Conservation (phyloP, 2,888 invertebrate genomes). For the Sphecodes monilicornis region DNA sequence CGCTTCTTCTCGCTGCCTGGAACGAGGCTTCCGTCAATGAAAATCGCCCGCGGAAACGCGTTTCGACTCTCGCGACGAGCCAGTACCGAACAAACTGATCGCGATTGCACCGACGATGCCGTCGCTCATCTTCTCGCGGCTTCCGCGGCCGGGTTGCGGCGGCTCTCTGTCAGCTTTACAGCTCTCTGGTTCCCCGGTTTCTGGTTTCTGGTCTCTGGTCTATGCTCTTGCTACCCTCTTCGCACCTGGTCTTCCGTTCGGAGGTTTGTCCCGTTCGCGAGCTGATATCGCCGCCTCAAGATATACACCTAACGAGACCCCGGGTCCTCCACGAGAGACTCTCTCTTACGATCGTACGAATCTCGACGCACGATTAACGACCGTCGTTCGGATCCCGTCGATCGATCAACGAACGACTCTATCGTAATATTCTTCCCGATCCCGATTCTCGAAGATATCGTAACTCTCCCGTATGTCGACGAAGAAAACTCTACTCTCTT, state of each 20-base stretch:
- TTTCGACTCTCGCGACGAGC: constrained; percentile 16
- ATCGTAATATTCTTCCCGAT: not conserved
- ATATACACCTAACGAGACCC: not conserved
- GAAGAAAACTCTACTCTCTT: not conserved
- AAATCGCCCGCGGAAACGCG: constrained; percentile 42
- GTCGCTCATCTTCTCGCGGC: constrained; percentile 78
- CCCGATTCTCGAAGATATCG: not conserved
- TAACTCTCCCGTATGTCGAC: not conserved
- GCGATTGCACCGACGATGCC: constrained; percentile 82
- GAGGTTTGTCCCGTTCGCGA: not conserved
- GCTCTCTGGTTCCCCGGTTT: not conserved
- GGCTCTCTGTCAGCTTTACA: constrained; percentile 20
- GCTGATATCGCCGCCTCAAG: too few relatives aligned
- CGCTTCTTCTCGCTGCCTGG: constrained; percentile 81
- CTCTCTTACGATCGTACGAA: not conserved
- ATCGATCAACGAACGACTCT: not conserved
- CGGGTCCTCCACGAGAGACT: not conserved
- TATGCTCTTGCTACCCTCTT: not conserved
- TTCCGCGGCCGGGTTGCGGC: constrained; percentile 22
- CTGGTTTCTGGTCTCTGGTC: not conserved
- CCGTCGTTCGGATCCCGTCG: not conserved
- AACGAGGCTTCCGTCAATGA: constrained; percentile 71
- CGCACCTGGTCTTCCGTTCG: not conserved
- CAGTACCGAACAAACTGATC: constrained; percentile 82
- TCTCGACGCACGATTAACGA: not conserved